phyloP scores from a whole-genome alignment of 2,888 invertebrate genomes.

The Phalera bucephala region DNA sequence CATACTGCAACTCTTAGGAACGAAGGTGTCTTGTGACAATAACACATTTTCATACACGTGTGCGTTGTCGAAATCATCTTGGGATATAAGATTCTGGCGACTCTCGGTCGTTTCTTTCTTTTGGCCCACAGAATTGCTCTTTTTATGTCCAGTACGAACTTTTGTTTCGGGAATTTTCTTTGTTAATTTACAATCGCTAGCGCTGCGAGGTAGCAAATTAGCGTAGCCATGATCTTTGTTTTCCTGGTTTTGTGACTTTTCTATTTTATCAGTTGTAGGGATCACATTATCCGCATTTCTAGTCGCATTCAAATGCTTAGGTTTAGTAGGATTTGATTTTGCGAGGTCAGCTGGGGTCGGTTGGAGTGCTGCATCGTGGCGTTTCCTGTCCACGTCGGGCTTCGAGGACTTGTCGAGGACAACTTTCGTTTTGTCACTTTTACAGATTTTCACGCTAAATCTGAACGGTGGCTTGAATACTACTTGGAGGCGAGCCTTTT shows the following conservation, averaged over 20 bases:
- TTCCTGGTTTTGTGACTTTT: slow-evolving; percentile 46
- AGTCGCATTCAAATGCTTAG: slow-evolving; percentile 56
- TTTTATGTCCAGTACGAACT: slow-evolving; percentile 60
- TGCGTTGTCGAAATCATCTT: slow-evolving; percentile 62
- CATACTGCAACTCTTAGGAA: slow-evolving; percentile 74
- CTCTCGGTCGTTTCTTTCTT: slow-evolving; percentile 73
- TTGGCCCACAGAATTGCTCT: slow-evolving; percentile 76
- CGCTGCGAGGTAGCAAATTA: slow-evolving; percentile 69
- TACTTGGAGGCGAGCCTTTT: slow-evolving; percentile 91
- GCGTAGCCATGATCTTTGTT: slow-evolving; percentile 59
- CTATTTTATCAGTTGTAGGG: slow-evolving; percentile 46
- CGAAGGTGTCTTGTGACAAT: slow-evolving; percentile 54
- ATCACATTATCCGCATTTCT: slow-evolving; percentile 39
- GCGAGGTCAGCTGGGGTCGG: slow-evolving; percentile 48
- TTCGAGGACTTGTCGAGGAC: slow-evolving; percentile 83
- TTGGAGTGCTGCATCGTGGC: slow-evolving; percentile 50
- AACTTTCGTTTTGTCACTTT: slow-evolving; percentile 86
- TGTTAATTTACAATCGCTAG: slow-evolving; percentile 70
- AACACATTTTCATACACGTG: slow-evolving; percentile 77
- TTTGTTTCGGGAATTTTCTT: slow-evolving; percentile 59
- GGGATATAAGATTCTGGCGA: slow-evolving; percentile 70
- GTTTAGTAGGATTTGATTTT: slow-evolving; percentile 51
- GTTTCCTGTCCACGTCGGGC: slow-evolving; percentile 70
- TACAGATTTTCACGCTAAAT: slow-evolving; percentile 90
- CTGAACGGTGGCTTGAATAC: slow-evolving; percentile 95